A percentile compares a stretch with the other conserved stretches of the same genome.
These are phyloP conservation scores for Dipodomys ordii DNA, from an alignment of 2,113 vertebrate genomes.

Conservation along the genomic window DNA sequence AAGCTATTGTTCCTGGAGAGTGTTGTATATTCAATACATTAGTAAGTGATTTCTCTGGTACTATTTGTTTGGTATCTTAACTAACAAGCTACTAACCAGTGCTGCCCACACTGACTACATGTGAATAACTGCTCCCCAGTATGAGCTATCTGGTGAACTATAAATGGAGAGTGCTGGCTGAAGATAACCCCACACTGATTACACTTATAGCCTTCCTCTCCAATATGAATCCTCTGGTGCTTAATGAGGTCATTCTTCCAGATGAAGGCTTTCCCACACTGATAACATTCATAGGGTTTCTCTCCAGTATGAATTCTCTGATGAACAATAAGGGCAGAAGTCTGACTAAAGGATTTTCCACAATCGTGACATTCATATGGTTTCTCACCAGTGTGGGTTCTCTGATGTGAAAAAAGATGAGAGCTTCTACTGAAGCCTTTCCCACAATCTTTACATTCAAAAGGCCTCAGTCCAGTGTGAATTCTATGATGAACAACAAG, in stretches of 20 bases:
- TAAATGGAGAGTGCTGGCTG: conserved; percentile 50
- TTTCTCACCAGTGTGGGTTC: conserved; percentile 79
- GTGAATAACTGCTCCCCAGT: conserved; percentile 71
- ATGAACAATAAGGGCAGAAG: conserved; percentile 76
- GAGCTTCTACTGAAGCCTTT: conserved; percentile 79
- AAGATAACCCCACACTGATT: conserved; percentile 64
- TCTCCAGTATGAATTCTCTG: conserved; percentile 81
- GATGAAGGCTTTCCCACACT: conserved; percentile 80
- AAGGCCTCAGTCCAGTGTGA: conserved; percentile 74
- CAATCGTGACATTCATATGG: conserved; percentile 75
- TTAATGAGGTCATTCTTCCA: conserved; percentile 77
- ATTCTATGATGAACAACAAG: conserved; percentile 76
- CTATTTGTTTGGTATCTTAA: conserved; percentile 37
- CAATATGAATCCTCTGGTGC: conserved; percentile 73
- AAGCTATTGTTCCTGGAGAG: not conserved
- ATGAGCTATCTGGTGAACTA: conserved; percentile 70
- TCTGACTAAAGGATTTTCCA: conserved; percentile 75
- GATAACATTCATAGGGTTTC: conserved; percentile 78
- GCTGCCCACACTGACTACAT: conserved; percentile 67
- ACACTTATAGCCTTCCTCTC: conserved; percentile 71
- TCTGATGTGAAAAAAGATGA: conserved; percentile 79
- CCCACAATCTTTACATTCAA: conserved; percentile 78
- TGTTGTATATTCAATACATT: not conserved
- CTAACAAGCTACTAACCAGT: conserved; percentile 29
- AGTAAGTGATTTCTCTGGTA: conserved; percentile 45